Base-by-base conservation (phyloP, 2,888 invertebrate species). In the Eledona agricola region DNA sequence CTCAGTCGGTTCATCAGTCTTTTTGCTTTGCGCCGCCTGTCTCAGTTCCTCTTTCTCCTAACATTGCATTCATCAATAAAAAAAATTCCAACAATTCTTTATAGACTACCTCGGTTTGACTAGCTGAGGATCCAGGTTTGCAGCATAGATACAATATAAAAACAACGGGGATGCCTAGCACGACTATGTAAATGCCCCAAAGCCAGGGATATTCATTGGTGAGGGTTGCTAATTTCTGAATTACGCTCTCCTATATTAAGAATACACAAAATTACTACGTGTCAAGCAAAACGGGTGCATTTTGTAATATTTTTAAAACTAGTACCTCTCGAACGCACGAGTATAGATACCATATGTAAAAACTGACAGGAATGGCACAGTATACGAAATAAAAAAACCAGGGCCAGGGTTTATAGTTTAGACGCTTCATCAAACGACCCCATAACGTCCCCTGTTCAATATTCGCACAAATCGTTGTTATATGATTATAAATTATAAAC, bases 171-270 rank as follows among this genome's bases (percentile, higher is more conserved):
- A 94, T 77, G 69, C 91, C 88, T 68, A 89, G 78, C 51, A 85
- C 83, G 61, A 95, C 77, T 69, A 93, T 83, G 78, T 89, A 89
- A 42, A 93, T 86, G 32, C 86, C 92, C 89, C 93, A 96, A 68
- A 95, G 81, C 89, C 93, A 93, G 16, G 96, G 96, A 73, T 91
- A 86, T 58, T 91, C 88, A 65, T 88, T 88, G 55, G 92, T 89
- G 71, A 87, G 86, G 71, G 84, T 83, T 68, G 90, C 81, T 66
- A 90, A 77, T 66, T 89, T 87, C 70, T 86, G 85, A 77, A 93
- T 80, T 66, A 88, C 79, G 59, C 89, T 89, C 72, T 90, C 92
- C 93, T 94, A 81, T 63, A 49, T 38, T 58, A 53, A 60, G 55
- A 77, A 76, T 63, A 65, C 3, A 37, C 12, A 15, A 19, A 4